Conservation (phyloP, 2,797 vertebrate species). For the Anomalospiza imberbis region DNA sequence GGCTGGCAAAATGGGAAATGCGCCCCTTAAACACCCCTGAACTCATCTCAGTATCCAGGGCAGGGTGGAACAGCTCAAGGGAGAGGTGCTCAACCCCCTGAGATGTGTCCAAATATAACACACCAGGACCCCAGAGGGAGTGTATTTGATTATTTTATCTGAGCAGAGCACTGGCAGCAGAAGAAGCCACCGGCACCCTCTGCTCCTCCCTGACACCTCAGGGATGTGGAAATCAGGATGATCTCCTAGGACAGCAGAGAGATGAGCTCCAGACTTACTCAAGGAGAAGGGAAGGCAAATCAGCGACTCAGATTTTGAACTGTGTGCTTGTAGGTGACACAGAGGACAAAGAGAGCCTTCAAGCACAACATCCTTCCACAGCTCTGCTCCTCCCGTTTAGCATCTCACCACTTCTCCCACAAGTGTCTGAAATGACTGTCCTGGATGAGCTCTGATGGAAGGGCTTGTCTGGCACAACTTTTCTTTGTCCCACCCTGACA, state of each 20-base stretch:
- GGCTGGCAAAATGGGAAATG: neutral
- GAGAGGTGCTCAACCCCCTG: neutral
- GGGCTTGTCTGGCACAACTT: neutral
- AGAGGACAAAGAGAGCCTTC: neutral
- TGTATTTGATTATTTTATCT: neutral
- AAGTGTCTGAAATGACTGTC: neutral
- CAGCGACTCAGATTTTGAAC: neutral
- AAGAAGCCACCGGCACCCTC: neutral
- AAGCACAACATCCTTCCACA: neutral
- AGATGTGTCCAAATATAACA: neutral
- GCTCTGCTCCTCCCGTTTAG: neutral
- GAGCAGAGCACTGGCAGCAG: neutral
- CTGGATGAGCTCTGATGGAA: neutral
- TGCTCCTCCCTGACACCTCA: neutral
- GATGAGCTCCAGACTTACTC: neutral
- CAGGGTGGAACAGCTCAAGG: neutral
- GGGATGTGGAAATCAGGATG: neutral
- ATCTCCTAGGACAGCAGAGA: neutral
- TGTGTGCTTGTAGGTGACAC: neutral
- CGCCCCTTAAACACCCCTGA: neutral
- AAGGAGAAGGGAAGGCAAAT: neutral
- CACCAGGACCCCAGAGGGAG: rapidly evolving
- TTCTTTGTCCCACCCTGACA: neutral
- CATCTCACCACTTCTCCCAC: neutral
- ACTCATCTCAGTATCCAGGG: neutral